Base-by-base conservation (phyloP, 2,888 invertebrate genomes). In the Dolichopus griseipennis region DNA sequence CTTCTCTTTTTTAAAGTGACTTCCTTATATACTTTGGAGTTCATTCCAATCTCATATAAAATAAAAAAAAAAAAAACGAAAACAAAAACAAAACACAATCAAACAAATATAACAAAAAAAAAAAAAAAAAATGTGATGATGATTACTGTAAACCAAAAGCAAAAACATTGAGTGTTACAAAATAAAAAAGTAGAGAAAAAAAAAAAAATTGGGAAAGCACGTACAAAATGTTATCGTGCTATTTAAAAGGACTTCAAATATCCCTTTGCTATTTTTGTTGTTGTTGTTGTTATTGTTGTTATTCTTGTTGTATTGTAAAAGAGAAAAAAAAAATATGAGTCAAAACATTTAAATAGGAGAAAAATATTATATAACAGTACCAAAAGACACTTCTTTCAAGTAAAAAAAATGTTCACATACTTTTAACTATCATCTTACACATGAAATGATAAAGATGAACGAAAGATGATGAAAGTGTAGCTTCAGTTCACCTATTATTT, bases 161-260 rank as follows among this genome's bases (percentile, higher is more conserved):
- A 27, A 27, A 27, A 27, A 27, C 27, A 27, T 27, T 27, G 27
- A 27, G 5, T 27, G 27, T 27, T 27, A 27, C 2, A 27, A 27
- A 27, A 27, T 5, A 27, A 27, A 27, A 27, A 27, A 27, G 5
- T 4, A 27, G 5, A 27, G 5, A 37, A 12, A 2, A 37, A 37
- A 2, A 9, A 10, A 37, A 37, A 52, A 52, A 52, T 52, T 18
- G 52, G n/a, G 52, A 52, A 52, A 52, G 15, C 52, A 52, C 52
- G 52, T 52, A 52, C 52, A 52, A 52, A 41, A 52, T 52, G 52
- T 52, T 52, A 52, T 52, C 52, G 52, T 52, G 52, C 52, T 52
- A 52, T 52, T 52, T 52, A 52, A 52, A 52, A 15, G 52, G 52
- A 52, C 52, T 52, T 52, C 52, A 52, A 15, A 52, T 52, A 52